Percentiles rank a stretch among this genome's conserved stretches.
Conservation (phyloP, 2,113 vertebrate genomes). For the Python bivittatus region DNA sequence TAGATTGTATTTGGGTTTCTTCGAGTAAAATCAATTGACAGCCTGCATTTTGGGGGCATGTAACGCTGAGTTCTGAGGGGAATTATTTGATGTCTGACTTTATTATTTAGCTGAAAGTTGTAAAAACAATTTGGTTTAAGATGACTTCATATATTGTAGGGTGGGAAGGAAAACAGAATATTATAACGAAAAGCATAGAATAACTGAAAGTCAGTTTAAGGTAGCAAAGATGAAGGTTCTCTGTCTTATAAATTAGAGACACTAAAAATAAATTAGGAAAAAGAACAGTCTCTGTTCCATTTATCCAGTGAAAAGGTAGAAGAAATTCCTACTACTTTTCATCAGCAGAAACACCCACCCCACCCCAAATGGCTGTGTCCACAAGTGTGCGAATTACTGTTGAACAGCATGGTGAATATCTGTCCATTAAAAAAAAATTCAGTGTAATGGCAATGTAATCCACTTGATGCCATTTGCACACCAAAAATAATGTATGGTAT, state of each 20-base stretch:
- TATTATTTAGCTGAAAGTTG: constrained; percentile 8
- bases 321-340: constrained; percentile 42
- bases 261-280: constrained; percentile 37
- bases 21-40: constrained; percentile 14
- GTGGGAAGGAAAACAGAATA: neutral
- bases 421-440: neutral
- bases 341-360: neutral
- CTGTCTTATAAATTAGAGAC: constrained; percentile 40
- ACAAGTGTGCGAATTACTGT: neutral
- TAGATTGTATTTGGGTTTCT: constrained; percentile 18
- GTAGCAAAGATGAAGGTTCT: neutral
- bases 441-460: neutral
- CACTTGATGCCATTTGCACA: neutral
- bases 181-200: neutral
- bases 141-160: neutral
- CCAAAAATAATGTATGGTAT: no score
- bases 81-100: constrained; percentile 32
- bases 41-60: constrained; percentile 27
- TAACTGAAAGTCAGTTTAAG: neutral
- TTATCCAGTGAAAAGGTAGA: constrained; percentile 34
- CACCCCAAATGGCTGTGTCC: neutral
- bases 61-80: constrained; percentile 11
- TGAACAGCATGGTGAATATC: neutral
- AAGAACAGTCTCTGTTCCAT: constrained; percentile 40
- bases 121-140: neutral